These are phyloP conservation scores for Thermophis baileyi DNA, from an alignment of 2,113 vertebrate species.

Conservation along the genomic window DNA sequence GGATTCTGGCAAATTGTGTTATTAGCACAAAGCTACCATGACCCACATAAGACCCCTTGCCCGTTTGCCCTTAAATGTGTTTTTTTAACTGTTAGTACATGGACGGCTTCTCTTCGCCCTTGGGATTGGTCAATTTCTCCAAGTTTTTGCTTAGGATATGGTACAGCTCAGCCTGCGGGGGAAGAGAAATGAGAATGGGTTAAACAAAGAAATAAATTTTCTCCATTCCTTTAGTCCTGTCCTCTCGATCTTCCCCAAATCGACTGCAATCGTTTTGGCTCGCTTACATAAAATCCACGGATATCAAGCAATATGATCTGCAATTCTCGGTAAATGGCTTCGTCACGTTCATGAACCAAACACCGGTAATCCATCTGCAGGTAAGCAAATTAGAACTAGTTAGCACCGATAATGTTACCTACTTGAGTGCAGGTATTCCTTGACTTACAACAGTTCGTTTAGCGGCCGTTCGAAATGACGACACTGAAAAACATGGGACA, in stretches of 20 bases:
- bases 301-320: constrained; percentile 78
- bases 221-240: neutral
- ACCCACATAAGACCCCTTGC: neutral
- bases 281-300: constrained; percentile 83
- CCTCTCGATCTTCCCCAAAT: neutral
- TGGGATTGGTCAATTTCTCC: constrained; percentile 87
- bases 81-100: constrained; percentile 75
- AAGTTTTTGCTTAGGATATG: constrained; percentile 84
- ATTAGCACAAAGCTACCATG: neutral
- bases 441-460: too few relatives aligned
- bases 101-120: constrained; percentile 87
- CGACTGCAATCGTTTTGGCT: neutral
- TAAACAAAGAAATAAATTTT: too few relatives aligned
- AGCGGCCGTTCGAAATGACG: too few relatives aligned
- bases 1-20: neutral
- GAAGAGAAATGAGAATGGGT: neutral
- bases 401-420: neutral
- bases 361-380: constrained; percentile 88
- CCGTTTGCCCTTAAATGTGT: neutral
- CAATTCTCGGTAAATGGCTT: constrained; percentile 74
- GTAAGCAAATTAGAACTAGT: neutral
- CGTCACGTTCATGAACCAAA: constrained; percentile 81
- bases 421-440: too few relatives aligned
- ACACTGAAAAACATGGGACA: too few relatives aligned
- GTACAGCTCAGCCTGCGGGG: constrained; percentile 79